Percentiles rank a stretch among this genome's conserved stretches.
These are phyloP conservation scores for Embidobia sp. DNA, from an alignment of 2,888 invertebrate species.

Conservation along the genomic window DNA sequence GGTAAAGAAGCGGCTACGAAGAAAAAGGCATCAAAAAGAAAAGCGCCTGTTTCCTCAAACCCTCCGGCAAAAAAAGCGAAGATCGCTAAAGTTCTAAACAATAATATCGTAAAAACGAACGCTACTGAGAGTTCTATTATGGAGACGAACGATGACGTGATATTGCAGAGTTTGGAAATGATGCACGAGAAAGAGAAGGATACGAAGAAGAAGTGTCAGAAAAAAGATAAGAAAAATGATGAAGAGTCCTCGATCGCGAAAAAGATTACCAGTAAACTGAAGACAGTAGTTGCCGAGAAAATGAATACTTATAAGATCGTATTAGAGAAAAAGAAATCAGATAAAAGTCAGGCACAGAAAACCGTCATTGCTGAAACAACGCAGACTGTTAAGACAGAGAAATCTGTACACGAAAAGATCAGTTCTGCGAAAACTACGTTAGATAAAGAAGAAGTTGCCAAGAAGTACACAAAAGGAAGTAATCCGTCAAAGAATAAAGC, in stretches of 20 bases:
- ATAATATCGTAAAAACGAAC: constrained; percentile 66
- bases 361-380: constrained; percentile 21
- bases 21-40: constrained; percentile 52
- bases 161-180: constrained; percentile 77
- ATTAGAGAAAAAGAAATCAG: constrained; percentile 18
- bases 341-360: constrained; percentile 23
- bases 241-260: constrained; percentile 70
- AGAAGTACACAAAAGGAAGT: constrained; percentile 60
- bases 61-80: constrained; percentile 74
- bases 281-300: constrained; percentile 74
- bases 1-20: constrained; percentile 17
- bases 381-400: constrained; percentile 15
- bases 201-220: constrained; percentile 59
- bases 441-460: constrained; percentile 46
- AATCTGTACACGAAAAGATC: constrained; percentile 55
- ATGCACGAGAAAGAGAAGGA: constrained; percentile 72
- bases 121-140: constrained; percentile 77
- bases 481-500: constrained; percentile 53
- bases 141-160: constrained; percentile 79
- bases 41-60: constrained; percentile 61
- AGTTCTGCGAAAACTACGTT: neutral
- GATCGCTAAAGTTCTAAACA: constrained; percentile 73
- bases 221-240: constrained; percentile 70
- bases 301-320: constrained; percentile 48
- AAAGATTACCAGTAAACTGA: constrained; percentile 81